Conservation (phyloP, 2,888 invertebrate species). For the Herminia tarsipennalis region DNA sequence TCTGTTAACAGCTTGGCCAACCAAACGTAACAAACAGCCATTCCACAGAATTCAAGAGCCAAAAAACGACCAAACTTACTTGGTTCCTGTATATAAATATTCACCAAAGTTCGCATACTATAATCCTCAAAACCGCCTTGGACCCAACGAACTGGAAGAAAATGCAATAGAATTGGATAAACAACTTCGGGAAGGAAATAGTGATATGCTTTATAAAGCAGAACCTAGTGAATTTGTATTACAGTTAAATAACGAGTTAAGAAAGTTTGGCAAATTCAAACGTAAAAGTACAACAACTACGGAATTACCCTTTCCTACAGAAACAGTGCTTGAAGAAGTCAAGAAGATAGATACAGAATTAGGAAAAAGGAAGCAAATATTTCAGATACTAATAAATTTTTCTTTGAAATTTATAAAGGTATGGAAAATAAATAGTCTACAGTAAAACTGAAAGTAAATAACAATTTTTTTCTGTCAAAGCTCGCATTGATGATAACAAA, state of each 20-base stretch:
- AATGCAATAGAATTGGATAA: conserved; percentile 3
- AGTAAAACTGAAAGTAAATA: too few relatives aligned
- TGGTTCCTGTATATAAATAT: conserved; percentile 50
- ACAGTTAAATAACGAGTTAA: not conserved
- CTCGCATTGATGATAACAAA: too few relatives aligned
- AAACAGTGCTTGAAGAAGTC: too few relatives aligned
- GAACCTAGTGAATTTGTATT: not conserved
- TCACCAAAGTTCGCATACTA: conserved; percentile 59
- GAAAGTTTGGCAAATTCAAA: not conserved
- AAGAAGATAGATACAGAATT: too few relatives aligned
- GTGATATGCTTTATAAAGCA: not conserved
- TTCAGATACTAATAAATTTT: too few relatives aligned
- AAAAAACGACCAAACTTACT: conserved; percentile 49
- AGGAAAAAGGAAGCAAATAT: too few relatives aligned
- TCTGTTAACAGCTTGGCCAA: conserved; percentile 1
- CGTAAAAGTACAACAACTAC: not conserved
- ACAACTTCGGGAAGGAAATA: not conserved
- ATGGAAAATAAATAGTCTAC: too few relatives aligned
- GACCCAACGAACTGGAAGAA: conserved; percentile 45
- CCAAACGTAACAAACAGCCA: conserved; percentile 28
- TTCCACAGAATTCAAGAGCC: conserved; percentile 10
- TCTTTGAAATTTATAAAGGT: too few relatives aligned
- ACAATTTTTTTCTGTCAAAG: too few relatives aligned
- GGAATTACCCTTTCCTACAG: too few relatives aligned
- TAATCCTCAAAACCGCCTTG: conserved; percentile 57